Evolutionary conservation across 1,140 invertebrate species (phyloP).

Genomic region (Drosophila ficusphila): DNA sequence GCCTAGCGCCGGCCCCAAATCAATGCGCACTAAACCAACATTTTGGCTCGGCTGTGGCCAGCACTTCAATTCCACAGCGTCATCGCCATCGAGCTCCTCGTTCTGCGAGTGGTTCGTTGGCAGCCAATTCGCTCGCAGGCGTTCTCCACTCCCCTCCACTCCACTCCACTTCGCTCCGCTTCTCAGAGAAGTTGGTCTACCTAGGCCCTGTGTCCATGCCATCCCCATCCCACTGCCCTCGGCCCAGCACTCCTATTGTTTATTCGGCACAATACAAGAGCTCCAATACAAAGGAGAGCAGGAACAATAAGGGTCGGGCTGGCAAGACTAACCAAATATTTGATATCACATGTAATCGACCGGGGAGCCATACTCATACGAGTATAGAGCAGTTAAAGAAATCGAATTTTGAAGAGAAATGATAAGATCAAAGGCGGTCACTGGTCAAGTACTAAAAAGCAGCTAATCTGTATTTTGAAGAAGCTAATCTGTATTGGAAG

Average conservation of each 20-base stretch:
- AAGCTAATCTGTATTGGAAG: no score
- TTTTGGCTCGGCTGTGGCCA: slow-evolving; percentile 44
- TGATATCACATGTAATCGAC: slow-evolving; percentile 41
- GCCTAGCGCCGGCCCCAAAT: slow-evolving; percentile 55
- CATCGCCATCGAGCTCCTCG: slow-evolving; percentile 27
- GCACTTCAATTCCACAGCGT: slow-evolving; percentile 35
- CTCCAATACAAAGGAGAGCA: slow-evolving; percentile 58
- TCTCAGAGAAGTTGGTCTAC: slow-evolving; percentile 25
- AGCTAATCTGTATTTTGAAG: not conserved
- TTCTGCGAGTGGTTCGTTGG: slow-evolving; percentile 53
- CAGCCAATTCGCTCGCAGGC: slow-evolving; percentile 69
- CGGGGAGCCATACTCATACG: no score
- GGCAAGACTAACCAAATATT: slow-evolving; percentile 33
- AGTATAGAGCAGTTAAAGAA: not conserved
- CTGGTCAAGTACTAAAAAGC: not conserved
- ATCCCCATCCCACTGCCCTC: slow-evolving; percentile 20
- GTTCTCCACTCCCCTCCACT: slow-evolving; percentile 21
- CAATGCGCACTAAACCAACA: slow-evolving; percentile 24
- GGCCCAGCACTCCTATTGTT: slow-evolving; percentile 50
- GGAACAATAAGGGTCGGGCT: slow-evolving; percentile 53
- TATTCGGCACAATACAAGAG: slow-evolving; percentile 58
- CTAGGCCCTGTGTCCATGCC: slow-evolving; percentile 12
- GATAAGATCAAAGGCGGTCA: not conserved
- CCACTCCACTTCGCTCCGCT: slow-evolving; percentile 9
- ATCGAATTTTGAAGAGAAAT: not conserved